Conservation (phyloP, 2,113 vertebrate species). For the Cathartes aura region DNA sequence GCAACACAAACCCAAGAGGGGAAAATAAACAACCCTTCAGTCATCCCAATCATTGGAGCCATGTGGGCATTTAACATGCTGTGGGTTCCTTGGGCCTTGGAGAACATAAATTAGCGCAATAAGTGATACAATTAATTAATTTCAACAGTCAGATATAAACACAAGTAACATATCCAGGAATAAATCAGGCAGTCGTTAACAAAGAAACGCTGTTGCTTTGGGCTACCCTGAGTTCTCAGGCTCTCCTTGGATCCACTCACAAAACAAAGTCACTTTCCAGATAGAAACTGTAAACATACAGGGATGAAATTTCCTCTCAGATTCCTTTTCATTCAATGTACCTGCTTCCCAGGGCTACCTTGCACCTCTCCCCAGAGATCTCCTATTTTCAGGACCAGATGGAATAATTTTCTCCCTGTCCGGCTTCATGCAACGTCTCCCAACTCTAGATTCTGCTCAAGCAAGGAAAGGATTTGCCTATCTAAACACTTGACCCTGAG, state of each 20-base stretch:
- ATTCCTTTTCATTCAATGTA: neutral
- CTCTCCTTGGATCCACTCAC: neutral
- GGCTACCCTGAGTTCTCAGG: neutral
- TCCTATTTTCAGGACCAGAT: neutral
- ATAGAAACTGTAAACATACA: neutral
- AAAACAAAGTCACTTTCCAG: neutral
- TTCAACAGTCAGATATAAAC: conserved; percentile 34
- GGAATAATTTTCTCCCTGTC: neutral
- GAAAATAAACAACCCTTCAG: conserved; percentile 63
- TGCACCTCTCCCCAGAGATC: neutral
- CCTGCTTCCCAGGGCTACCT: neutral
- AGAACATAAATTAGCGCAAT: conserved; percentile 49
- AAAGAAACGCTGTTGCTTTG: neutral
- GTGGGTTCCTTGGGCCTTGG: neutral
- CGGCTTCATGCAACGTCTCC: neutral
- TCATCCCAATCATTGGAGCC: conserved; percentile 45
- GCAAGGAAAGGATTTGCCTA: neutral
- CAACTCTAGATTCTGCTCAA: neutral
- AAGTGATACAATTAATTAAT: conserved; percentile 45
- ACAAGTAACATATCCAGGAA: neutral
- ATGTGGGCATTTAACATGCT: conserved; percentile 53
- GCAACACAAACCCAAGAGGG: conserved; percentile 57
- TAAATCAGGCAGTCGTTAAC: conserved; percentile 29
- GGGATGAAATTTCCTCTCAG: neutral
- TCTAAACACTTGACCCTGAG: neutral